phyloP scores from a whole-genome alignment of 2,797 vertebrate genomes.

The Diceros bicornis region DNA sequence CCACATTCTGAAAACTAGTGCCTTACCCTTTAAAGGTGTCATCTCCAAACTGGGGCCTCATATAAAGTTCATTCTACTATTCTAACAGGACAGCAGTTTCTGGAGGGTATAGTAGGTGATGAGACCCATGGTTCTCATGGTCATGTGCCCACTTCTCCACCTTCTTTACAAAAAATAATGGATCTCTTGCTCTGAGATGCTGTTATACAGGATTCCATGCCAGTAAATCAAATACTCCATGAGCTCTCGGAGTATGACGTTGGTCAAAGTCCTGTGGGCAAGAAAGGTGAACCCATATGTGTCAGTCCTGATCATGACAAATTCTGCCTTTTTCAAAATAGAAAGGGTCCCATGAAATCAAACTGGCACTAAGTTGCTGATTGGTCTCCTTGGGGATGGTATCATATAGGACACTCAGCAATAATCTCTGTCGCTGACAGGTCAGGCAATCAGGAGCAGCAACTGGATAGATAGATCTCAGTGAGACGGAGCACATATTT shows the following conservation, averaged over 20 bases:
- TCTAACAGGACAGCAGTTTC: neutral
- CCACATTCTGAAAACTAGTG: neutral
- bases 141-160: neutral
- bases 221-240: conserved; percentile 1
- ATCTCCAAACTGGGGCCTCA: neutral
- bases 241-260: neutral
- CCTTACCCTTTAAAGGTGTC: neutral
- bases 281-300: neutral
- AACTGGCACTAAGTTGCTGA: neutral
- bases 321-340: conserved; percentile 13
- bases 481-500: neutral
- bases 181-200: neutral
- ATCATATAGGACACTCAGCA: neutral
- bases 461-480: neutral
- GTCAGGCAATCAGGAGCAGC: neutral
- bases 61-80: neutral
- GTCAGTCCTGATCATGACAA: neutral
- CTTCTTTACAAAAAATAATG: neutral
- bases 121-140: neutral
- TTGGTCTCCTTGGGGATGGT: neutral
- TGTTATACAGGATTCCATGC: neutral
- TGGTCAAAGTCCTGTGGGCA: neutral
- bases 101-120: neutral
- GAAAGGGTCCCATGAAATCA: neutral
- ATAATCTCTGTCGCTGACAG: neutral